Evolutionary conservation across 2,113 vertebrate genomes (phyloP).

Genomic region (Cyanistes caeruleus): DNA sequence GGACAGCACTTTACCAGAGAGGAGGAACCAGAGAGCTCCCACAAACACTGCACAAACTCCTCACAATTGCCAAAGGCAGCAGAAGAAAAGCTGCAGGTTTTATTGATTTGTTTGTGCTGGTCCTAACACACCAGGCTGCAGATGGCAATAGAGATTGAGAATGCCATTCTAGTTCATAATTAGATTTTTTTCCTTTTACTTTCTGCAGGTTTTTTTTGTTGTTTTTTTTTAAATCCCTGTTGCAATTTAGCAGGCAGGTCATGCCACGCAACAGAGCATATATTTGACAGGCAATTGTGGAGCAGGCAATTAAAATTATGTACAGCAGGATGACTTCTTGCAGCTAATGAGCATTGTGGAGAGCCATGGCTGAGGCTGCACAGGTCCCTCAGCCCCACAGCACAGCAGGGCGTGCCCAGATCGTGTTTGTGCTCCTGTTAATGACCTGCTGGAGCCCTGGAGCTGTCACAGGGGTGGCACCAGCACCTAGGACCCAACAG

Average conservation of each 20-base stretch:
- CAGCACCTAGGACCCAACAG: background rate
- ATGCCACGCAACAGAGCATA: background rate
- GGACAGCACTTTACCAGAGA: background rate
- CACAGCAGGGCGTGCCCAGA: background rate
- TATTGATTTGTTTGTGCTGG: constrained; percentile 30
- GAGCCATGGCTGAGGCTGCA: background rate
- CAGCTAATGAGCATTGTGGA: background rate
- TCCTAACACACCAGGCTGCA: constrained; percentile 15
- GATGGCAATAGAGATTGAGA: constrained; percentile 8
- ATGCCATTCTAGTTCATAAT: background rate
- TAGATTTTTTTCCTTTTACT: background rate
- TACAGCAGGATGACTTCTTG: constrained; percentile 1
- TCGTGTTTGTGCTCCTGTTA: background rate
- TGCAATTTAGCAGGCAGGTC: background rate
- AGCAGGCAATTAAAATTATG: constrained; percentile 58
- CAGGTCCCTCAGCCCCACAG: background rate
- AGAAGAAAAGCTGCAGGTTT: constrained; percentile 15
- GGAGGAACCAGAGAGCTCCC: background rate
- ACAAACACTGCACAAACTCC: background rate
- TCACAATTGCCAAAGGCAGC: background rate
- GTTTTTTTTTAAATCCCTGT: background rate
- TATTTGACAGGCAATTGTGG: background rate
- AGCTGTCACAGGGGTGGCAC: background rate
- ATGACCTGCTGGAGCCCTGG: background rate
- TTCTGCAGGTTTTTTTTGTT: constrained; percentile 7